These are phyloP conservation scores for Drosophila pandora DNA, from an alignment of 1,140 invertebrate species.

Conservation along the genomic window DNA sequence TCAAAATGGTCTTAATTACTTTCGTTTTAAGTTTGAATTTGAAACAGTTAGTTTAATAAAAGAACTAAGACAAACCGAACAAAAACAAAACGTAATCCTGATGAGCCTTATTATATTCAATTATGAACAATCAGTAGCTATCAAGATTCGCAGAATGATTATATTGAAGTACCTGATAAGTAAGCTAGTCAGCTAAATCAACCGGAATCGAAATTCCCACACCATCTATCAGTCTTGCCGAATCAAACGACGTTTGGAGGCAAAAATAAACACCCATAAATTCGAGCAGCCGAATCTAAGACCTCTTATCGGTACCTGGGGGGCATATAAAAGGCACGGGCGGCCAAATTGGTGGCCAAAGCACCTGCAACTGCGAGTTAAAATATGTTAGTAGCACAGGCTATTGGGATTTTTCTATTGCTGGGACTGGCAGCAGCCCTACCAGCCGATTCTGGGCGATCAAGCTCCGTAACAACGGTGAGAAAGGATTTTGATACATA, in stretches of 20 bases:
- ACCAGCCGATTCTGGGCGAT: constrained; percentile 44
- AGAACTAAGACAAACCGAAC: background rate
- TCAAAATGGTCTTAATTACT: too few species aligned
- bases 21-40: background rate
- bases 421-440: constrained; percentile 30
- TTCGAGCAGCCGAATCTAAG: constrained; percentile 21
- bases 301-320: constrained; percentile 56
- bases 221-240: constrained; percentile 37
- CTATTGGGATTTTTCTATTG: constrained; percentile 31
- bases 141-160: constrained; percentile 38
- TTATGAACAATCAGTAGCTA: constrained; percentile 21
- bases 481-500: background rate
- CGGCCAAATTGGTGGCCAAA: constrained; percentile 24
- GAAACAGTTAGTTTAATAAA: background rate
- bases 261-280: constrained; percentile 55
- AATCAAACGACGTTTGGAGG: constrained; percentile 7
- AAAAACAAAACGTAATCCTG: constrained; percentile 6
- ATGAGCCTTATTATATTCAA: constrained; percentile 1
- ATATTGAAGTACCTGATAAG: constrained; percentile 11
- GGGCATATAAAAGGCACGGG: constrained; percentile 42
- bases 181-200: constrained; percentile 29
- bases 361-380: constrained; percentile 30
- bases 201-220: constrained; percentile 23
- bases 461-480: constrained; percentile 62
- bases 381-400: constrained; percentile 38